A percentile compares a stretch with the other conserved stretches of the same genome.
Evolutionary conservation across 2,797 vertebrate species (phyloP).

Genomic region (Hippopotamyrus pictus): DNA sequence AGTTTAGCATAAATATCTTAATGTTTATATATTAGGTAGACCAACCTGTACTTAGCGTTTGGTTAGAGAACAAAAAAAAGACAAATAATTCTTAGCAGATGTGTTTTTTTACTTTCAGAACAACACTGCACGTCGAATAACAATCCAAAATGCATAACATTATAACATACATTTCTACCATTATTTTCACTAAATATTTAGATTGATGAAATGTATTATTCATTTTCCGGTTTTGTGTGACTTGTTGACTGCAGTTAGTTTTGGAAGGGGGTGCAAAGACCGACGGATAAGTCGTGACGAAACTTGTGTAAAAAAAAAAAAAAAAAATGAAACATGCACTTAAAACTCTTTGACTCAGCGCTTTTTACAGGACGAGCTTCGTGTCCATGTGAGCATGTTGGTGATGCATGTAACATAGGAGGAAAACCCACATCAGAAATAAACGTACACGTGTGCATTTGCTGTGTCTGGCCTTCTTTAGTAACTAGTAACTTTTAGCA

Average conservation of each 20-base stretch:
- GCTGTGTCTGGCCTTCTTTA: not conserved
- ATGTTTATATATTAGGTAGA: not conserved
- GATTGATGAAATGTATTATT: not conserved
- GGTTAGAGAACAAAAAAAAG: not conserved
- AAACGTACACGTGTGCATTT: not conserved
- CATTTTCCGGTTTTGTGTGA: not conserved
- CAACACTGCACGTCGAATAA: not conserved
- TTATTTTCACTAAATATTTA: not conserved
- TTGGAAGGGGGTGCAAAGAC: not conserved
- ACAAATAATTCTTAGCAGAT: not conserved
- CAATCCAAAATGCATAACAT: not conserved
- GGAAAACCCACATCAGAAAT: not conserved
- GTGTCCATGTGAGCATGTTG: not conserved
- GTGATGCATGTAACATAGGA: not conserved
- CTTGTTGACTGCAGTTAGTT: not conserved
- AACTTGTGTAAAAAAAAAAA: not conserved
- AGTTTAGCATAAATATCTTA: not conserved
- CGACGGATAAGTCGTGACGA: not conserved
- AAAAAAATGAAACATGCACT: not conserved
- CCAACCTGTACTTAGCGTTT: not conserved
- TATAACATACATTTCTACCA: not conserved
- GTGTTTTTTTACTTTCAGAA: not conserved
- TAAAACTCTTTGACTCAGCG: not conserved
- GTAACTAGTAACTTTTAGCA: not conserved
- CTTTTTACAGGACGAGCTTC: not conserved